Evolutionary conservation across 1,140 invertebrate species (phyloP), one percentile per base, ranked within the genome.

Genomic region (Tribolium castaneum): DNA sequence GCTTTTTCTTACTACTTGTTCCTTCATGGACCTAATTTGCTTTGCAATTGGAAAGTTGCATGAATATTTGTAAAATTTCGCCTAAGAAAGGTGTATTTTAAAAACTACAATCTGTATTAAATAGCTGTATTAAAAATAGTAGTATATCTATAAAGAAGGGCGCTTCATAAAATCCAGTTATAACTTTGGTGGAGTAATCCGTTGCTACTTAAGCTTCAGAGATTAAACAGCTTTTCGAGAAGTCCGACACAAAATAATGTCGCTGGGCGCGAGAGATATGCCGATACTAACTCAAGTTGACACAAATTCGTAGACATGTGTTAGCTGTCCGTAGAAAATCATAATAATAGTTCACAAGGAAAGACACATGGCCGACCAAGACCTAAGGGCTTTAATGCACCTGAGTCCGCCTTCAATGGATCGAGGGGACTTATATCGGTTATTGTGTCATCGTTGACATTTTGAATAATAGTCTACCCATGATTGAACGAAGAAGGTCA

Each of bases 251-350:
- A 81, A 85, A 85, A 83, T 86, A 85, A 85, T 85, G 85, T 81
- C 71, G 78, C 83, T 85, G 83, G 82, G 82, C 82, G 78, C 52
- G 71, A 78, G 85, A 86, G 85, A 86, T 86, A 86, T 86, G 85
- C 84, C 85, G 85, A 86, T 86, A 86, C 81, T 86, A 86, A 86
- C 85, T 85, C 85, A 85, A 83, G 66, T 77, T 84, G 85, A 86
- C 85, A 76, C 82, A 85, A 85, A 86, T 85, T 86, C 85, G 76
- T 79, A 82, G 84, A 86, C 85, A 86, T 85, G 84, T 86, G 85
- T 86, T 85, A 75, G 82, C 76, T 80, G 82, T 83, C 79, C 74
- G 82, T 79, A 66, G 59, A 49, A 78, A 81, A 81, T 82, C 83
- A 85, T 84, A 85, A 85, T 84, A 85, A 85, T 81, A 78, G 80